Evolutionary conservation across 2,797 vertebrate species (phyloP).

Genomic region (Coranthus polyacanthus): DNA sequence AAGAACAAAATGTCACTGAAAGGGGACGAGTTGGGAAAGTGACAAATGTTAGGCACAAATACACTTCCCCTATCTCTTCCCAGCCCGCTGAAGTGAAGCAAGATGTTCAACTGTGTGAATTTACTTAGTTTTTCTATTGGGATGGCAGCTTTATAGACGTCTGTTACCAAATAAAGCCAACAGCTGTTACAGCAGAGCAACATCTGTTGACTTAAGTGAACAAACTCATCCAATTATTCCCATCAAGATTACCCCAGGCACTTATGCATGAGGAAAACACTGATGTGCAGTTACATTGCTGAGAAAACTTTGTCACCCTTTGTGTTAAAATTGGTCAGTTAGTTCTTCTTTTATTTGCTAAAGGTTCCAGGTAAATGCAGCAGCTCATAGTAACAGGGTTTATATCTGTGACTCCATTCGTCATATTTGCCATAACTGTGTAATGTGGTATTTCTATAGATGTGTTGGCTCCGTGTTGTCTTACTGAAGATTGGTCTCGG

Average conservation of each 20-base stretch:
- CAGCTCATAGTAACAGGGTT: too few species aligned
- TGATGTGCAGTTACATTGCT: slow-evolving; percentile 25
- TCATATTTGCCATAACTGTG: too few species aligned
- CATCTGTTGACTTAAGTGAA: slow-evolving; percentile 61
- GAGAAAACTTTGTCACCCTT: slow-evolving; percentile 19
- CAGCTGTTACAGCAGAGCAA: slow-evolving; percentile 55
- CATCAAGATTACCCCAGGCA: slow-evolving; percentile 36
- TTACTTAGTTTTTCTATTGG: slow-evolving; percentile 9
- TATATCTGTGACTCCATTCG: too few species aligned
- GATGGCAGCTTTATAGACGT: slow-evolving; percentile 30
- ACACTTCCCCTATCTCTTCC: slow-evolving; percentile 13
- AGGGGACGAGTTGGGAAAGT: slow-evolving; percentile 6
- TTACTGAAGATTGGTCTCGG: too few species aligned
- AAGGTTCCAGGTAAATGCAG: too few species aligned
- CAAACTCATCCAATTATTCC: slow-evolving; percentile 51
- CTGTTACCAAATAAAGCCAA: slow-evolving; percentile 42
- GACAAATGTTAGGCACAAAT: slow-evolving; percentile 25
- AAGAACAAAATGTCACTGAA: slow-evolving; percentile 28
- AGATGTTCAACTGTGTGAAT: slow-evolving; percentile 32
- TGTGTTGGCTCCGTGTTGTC: too few species aligned
- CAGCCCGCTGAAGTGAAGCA: slow-evolving; percentile 27
- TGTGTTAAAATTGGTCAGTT: slow-evolving; percentile 4
- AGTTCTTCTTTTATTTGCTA: too few species aligned
- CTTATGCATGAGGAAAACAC: slow-evolving; percentile 21
- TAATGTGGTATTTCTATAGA: too few species aligned